Conservation (phyloP, 2,888 invertebrate species). For the Keiferia lycopersicella region DNA sequence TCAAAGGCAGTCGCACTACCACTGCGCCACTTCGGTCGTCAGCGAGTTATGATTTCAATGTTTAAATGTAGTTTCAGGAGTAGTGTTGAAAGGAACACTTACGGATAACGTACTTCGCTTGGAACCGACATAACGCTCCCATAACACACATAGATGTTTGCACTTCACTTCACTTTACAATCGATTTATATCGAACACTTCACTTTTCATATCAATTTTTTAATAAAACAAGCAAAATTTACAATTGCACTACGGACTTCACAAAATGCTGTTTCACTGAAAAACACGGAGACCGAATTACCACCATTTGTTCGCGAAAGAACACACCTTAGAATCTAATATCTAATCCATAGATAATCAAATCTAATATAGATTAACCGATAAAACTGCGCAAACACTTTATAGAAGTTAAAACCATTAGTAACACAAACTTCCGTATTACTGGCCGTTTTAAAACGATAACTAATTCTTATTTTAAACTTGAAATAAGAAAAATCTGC, state of each 20-base stretch:
- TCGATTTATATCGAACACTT: neutral
- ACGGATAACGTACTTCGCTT: conserved; percentile 74
- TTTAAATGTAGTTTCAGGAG: neutral
- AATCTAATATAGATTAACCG: neutral
- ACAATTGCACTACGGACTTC: neutral
- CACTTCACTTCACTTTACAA: conserved; percentile 22
- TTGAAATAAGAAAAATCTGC: conserved; percentile 1
- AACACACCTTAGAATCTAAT: conserved; percentile 1
- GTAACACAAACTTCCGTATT: conserved; percentile 1
- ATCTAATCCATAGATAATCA: conserved; percentile 9
- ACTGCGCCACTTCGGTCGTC: no score
- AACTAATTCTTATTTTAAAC: conserved; percentile 18
- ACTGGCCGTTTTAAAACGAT: neutral
- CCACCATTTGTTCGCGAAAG: neutral
- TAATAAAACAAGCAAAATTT: neutral
- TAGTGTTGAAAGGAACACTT: conserved; percentile 44
- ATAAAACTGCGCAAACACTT: neutral
- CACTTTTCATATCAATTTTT: neutral
- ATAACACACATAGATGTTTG: conserved; percentile 65
- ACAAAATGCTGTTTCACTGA: neutral
- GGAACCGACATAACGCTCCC: conserved; percentile 73
- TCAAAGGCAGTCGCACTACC: no score
- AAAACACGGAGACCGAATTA: neutral
- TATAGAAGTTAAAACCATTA: neutral
- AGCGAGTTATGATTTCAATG: neutral